Evolutionary conservation across 2,113 vertebrate genomes (phyloP).

Genomic region (Oostethus manadensis): DNA sequence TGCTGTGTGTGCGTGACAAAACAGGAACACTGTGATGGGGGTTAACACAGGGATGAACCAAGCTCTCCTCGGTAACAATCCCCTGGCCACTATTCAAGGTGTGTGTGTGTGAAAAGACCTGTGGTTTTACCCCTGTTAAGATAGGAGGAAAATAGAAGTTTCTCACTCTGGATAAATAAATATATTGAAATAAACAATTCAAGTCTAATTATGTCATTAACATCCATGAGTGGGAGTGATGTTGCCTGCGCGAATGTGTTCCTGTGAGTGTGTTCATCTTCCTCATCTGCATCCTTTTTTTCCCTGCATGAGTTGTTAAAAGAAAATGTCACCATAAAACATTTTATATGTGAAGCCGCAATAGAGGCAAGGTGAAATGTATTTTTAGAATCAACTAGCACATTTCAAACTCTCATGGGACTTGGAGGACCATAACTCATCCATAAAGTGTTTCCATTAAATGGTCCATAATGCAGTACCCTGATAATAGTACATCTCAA

Average conservation of each 20-base stretch:
- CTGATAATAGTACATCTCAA: not conserved
- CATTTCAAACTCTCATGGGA: not conserved
- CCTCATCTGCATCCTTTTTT: not conserved
- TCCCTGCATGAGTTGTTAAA: not conserved
- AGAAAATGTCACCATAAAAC: not conserved
- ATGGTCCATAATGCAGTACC: not conserved
- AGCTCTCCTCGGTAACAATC: slow-evolving; percentile 87
- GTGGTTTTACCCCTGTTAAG: not conserved
- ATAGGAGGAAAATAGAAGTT: too few species aligned
- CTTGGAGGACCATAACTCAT: not conserved
- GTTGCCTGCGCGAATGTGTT: not conserved
- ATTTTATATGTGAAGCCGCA: not conserved
- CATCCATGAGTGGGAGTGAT: not conserved
- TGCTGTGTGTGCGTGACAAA: slow-evolving; percentile 56
- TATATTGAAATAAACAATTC: too few species aligned
- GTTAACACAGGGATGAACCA: slow-evolving; percentile 89
- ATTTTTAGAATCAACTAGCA: not conserved
- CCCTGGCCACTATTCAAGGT: slow-evolving; percentile 92
- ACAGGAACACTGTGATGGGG: slow-evolving; percentile 90
- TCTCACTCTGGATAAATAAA: too few species aligned
- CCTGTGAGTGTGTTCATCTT: not conserved
- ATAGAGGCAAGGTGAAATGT: too few species aligned
- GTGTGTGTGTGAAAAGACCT: slow-evolving; percentile 55
- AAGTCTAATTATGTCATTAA: not conserved
- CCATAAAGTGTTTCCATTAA: not conserved